A percentile compares a stretch with the other conserved stretches of the same genome.
These are phyloP conservation scores for Cataglyphis hispanica DNA, from an alignment of 1,140 invertebrate genomes.

Conservation along the genomic window DNA sequence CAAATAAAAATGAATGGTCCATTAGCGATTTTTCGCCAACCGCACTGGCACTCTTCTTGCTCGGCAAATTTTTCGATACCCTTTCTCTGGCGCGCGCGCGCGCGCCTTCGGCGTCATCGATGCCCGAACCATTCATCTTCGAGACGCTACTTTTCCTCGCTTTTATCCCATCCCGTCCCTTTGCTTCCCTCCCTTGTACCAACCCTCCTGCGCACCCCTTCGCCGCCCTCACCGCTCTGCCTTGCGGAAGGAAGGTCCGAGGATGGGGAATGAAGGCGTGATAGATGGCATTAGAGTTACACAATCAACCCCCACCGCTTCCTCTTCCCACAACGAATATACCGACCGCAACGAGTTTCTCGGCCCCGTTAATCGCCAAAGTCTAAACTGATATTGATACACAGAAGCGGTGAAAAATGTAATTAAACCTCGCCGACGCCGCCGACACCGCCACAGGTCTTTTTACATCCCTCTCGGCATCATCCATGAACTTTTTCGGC, in stretches of 20 bases:
- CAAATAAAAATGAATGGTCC: constrained; percentile 76
- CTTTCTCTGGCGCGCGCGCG: constrained; percentile 3
- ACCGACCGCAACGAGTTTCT: constrained; percentile 62
- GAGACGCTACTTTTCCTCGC: constrained; percentile 69
- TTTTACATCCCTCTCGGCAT: constrained; percentile 4
- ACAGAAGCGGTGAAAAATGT: constrained; percentile 71
- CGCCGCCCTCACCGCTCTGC: background rate
- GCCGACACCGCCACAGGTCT: background rate
- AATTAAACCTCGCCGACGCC: constrained; percentile 69
- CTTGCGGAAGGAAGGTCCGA: constrained; percentile 61
- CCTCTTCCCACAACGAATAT: background rate
- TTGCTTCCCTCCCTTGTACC: too few relatives aligned
- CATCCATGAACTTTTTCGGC: constrained; percentile 61
- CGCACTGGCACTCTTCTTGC: constrained; percentile 60
- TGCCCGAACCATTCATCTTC: constrained; percentile 80
- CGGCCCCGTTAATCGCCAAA: constrained; percentile 78
- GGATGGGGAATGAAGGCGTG: constrained; percentile 80
- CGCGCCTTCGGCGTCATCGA: constrained; percentile 73
- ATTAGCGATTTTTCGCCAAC: constrained; percentile 67
- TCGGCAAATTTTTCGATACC: constrained; percentile 70
- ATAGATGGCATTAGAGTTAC: constrained; percentile 82
- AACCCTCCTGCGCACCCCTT: too few relatives aligned
- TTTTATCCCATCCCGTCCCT: constrained; percentile 28
- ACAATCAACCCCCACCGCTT: constrained; percentile 74
- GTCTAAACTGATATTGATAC: constrained; percentile 79